phyloP scores from a whole-genome alignment of 1,140 invertebrate species.

The Papilio machaon region DNA sequence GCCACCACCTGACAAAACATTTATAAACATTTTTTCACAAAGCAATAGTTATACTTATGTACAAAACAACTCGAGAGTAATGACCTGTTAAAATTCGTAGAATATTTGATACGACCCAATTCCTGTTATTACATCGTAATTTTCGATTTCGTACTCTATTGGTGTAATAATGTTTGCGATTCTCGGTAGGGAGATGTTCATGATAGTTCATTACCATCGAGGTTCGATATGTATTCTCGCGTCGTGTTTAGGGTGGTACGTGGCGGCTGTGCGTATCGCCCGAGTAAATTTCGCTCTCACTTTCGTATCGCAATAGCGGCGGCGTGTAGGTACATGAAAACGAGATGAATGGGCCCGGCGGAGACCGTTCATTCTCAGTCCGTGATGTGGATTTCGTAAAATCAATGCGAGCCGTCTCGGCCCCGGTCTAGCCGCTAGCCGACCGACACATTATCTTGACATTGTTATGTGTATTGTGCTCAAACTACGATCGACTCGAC shows the following conservation, averaged over 20 bases:
- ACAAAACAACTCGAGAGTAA: neutral
- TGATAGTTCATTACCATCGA: constrained; percentile 57
- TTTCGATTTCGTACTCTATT: constrained; percentile 8
- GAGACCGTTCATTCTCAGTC: constrained; percentile 75
- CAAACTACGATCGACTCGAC: constrained; percentile 50
- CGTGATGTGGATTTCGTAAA: constrained; percentile 79
- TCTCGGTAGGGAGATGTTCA: neutral
- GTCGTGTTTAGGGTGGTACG: constrained; percentile 74
- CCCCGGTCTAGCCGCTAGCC: constrained; percentile 58
- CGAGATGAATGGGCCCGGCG: constrained; percentile 79
- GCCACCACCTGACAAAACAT: neutral
- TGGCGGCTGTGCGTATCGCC: constrained; percentile 71
- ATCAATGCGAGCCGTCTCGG: constrained; percentile 76
- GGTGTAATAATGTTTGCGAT: neutral
- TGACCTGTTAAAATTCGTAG: neutral
- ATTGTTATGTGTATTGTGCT: constrained; percentile 70
- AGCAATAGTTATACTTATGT: neutral
- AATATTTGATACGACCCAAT: constrained; percentile 1
- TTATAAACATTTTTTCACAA: neutral
- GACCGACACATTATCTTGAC: constrained; percentile 70
- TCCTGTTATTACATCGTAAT: neutral
- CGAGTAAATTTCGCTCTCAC: constrained; percentile 79
- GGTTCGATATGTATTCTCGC: constrained; percentile 72
- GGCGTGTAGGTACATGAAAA: constrained; percentile 76
- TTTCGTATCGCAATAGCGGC: constrained; percentile 78